Conservation (phyloP, 2,113 vertebrate species). For the Struthio camelus region DNA sequence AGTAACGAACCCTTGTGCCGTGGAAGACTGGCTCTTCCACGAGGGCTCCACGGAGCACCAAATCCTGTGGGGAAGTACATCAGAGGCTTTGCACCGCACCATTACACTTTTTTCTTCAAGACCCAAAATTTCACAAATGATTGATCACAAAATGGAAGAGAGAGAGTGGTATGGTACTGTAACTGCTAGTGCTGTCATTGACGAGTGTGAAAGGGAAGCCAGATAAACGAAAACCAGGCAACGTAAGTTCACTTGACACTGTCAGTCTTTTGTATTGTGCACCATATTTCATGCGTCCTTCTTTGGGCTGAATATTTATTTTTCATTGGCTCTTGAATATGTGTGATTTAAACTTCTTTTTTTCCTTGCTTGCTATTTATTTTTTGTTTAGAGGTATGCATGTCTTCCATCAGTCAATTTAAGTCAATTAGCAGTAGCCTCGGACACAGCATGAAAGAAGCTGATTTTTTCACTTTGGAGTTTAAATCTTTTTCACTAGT, state of each 20-base stretch:
- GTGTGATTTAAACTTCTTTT: background rate
- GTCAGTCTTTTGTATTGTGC: background rate
- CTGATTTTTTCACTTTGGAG: background rate
- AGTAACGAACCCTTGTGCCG: background rate
- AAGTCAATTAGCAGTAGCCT: background rate
- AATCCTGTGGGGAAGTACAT: background rate
- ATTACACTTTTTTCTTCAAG: background rate
- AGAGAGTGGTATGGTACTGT: background rate
- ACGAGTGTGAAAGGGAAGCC: rapidly evolving
- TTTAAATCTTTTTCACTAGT: background rate
- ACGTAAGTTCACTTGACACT: background rate
- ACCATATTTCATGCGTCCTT: background rate
- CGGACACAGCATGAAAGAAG: background rate
- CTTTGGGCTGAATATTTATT: background rate
- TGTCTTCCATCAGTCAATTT: background rate
- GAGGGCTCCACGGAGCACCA: background rate
- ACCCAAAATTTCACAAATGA: background rate
- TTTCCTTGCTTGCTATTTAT: background rate
- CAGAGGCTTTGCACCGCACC: background rate
- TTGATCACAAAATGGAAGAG: background rate
- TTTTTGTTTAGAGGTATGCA: background rate
- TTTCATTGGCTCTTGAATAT: background rate
- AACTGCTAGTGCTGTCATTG: background rate
- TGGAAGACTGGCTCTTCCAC: background rate
- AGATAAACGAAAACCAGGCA: background rate